Evolutionary conservation across 2,888 invertebrate species (phyloP), one percentile per base, ranked within the genome.

Genomic region (Agonopterix arenella): DNA sequence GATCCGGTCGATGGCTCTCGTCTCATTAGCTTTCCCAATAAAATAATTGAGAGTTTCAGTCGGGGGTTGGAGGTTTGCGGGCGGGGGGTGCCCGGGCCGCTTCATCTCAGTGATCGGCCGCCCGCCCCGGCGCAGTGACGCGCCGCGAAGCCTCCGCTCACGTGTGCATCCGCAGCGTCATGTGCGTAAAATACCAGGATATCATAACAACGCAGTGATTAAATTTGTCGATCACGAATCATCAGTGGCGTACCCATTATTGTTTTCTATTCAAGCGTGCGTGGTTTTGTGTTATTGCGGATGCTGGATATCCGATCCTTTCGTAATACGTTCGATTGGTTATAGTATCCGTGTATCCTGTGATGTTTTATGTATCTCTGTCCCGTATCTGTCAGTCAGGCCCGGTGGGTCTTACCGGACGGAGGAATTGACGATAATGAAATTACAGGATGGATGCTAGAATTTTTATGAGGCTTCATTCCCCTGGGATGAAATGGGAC

Each of bases 1-100:
- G 71, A 66, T 67, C 68, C 66, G 64, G 62, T 69, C 68, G 76
- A 78, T 77, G 69, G 73, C 73, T 79, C 72, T 74, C 84, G 83
- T 80, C 85, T 86, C 86, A 88, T 88, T 86, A 88, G 83, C 80
- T 85, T 82, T 76, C 72, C 81, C 84, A 83, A 88, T 88, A 86
- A 88, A 86, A 86, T 88, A 86, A 88, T 86, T 84, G 86, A 77
- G 86, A 84, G 83, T 81, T 83, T 80, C 71, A 74, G 76, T 67
- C 67, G 75, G 70, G 76, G 75, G 67, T 52, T 64, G 56, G 67
- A 64, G 66, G 59, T 62, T 28, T 28, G 43, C 11, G 43, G 61
- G 61, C 52, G 58, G 66, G 68, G 64, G 64, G 61, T 64, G 68
- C 76, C 74, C 74, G 76, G 78, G 70, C 71, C 28, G 28, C 71